Evolutionary conservation across 2,797 vertebrate species (phyloP), one percentile per base, ranked within the genome.

Genomic region (Xenopus petersii): DNA sequence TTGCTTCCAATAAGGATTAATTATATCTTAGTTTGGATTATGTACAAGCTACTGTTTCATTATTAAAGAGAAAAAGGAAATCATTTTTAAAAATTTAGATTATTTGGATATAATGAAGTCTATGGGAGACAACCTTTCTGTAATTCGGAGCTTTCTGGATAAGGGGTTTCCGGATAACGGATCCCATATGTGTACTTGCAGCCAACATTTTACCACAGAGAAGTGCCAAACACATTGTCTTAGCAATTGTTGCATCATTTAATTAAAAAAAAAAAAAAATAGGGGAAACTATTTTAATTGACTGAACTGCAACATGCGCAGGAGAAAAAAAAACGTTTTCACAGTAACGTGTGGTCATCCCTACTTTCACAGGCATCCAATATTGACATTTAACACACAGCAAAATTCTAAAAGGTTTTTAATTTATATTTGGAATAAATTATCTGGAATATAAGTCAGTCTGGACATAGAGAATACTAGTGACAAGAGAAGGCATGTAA

Each of bases 351-450:
- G 13, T 65, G 12, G 17, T 51, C 70, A 26, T 12, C 36, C 16
- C 12, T 10, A 48, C 56, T 21, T 16, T 24, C 56, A 48, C 9
- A 36, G 47, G 59, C 66, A 69, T 46, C 56, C 36, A 64, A 78
- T 33, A 63, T 64, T 73, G 47, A 78, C 65, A 69, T 55, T 73
- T 73, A 79, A 73, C 67, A 80, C 80, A 80, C 80, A 80, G 86
- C 71, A 79, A 84, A 81, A 82, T 86, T 87, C 93, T 91, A 89
- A 91, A 92, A 91, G 85, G 77, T 91, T 73, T 73, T 93, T 93
- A 93, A 94, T 94, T 93, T 93, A 92, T 92, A 91, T 85, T 90
- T 92, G 91, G 90, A 93, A 93, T 82, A 77, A 93, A 92, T 92
- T 88, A 93, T 91, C 89, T 93, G 63, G 92, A 91, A 93, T 90